phyloP scores from a whole-genome alignment of 2,888 invertebrate species.

The Cheilosia soror region DNA sequence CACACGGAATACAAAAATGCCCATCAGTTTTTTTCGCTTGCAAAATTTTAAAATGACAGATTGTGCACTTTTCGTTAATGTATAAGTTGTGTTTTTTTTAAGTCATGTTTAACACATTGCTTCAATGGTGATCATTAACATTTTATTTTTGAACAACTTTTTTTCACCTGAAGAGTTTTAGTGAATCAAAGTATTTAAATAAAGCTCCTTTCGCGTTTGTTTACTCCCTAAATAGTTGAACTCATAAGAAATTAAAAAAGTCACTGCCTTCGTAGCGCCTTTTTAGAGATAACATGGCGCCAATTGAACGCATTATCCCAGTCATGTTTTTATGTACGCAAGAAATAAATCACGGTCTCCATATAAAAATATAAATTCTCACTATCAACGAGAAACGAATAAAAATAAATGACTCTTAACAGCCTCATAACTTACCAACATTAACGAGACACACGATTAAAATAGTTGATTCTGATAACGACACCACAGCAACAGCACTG shows the following conservation, averaged over 20 bases:
- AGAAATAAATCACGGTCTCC: background rate
- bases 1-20: no score
- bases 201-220: background rate
- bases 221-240: background rate
- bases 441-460: constrained; percentile 16
- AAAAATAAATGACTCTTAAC: background rate
- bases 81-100: no score
- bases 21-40: no score
- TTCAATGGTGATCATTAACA: no score
- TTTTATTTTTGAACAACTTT: no score
- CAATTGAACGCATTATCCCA: constrained; percentile 26
- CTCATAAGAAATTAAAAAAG: background rate
- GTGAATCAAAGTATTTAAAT: no score
- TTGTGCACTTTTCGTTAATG: no score
- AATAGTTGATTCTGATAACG: constrained; percentile 25
- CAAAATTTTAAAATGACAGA: no score
- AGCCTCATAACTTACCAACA: constrained; percentile 13
- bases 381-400: constrained; percentile 15
- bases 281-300: constrained; percentile 19
- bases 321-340: constrained; percentile 2
- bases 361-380: constrained; percentile 4
- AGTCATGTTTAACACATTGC: no score
- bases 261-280: constrained; percentile 14
- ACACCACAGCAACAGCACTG: background rate
- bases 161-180: no score